Conservation (phyloP, 2,113 vertebrate species). For the Clinocottus analis region DNA sequence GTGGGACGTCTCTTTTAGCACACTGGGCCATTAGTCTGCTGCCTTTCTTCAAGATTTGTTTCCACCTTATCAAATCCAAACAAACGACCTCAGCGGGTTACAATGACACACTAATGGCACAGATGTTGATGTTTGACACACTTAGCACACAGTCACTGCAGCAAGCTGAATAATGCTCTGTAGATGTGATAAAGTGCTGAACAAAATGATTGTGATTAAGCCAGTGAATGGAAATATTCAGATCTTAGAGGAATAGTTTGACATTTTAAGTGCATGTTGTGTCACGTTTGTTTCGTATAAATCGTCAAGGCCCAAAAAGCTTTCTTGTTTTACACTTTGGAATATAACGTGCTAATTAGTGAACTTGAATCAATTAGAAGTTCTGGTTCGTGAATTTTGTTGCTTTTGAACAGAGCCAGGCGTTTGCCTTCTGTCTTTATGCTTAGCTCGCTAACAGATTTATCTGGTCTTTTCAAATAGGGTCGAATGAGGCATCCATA, state of each 20-base stretch:
- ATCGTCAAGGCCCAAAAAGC: no score
- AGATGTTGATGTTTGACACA: constrained; percentile 34
- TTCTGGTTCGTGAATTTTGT: background rate
- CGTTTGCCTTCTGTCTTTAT: background rate
- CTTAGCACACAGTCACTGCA: constrained; percentile 2
- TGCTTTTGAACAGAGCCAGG: background rate
- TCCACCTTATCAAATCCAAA: constrained; percentile 58
- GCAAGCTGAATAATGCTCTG: constrained; percentile 9
- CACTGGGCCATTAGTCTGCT: constrained; percentile 27
- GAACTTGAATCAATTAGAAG: background rate
- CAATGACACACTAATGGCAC: constrained; percentile 23
- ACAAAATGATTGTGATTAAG: constrained; percentile 21
- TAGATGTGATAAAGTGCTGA: background rate
- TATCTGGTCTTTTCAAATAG: background rate
- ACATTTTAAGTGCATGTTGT: background rate
- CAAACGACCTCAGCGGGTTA: constrained; percentile 34
- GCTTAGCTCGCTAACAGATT: background rate
- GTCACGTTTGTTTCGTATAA: background rate
- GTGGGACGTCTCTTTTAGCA: constrained; percentile 22
- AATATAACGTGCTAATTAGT: background rate
- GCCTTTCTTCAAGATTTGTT: constrained; percentile 53
- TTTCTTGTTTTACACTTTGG: background rate
- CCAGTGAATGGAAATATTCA: background rate
- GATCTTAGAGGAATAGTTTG: background rate
- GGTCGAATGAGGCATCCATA: background rate